Percentiles rank a stretch among this genome's conserved stretches.
These are phyloP conservation scores for Lethrus apterus DNA, from an alignment of 1,140 invertebrate genomes.

Conservation along the genomic window DNA sequence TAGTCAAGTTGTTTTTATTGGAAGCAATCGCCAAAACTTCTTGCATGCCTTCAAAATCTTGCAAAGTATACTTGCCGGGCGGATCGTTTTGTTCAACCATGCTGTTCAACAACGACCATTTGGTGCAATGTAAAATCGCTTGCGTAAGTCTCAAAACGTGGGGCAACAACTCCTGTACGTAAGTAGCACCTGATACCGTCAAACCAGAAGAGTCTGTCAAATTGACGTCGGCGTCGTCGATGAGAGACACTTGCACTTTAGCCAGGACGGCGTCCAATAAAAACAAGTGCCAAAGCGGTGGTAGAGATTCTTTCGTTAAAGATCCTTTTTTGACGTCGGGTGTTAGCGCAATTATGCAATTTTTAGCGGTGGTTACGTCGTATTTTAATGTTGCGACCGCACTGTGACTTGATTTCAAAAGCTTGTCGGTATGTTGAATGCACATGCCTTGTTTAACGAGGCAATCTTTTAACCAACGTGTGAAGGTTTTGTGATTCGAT, in stretches of 20 bases:
- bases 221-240: slow-evolving; percentile 36
- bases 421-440: slow-evolving; percentile 68
- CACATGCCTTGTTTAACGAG: slow-evolving; percentile 87
- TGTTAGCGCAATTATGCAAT: slow-evolving; percentile 57
- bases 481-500: slow-evolving; percentile 63
- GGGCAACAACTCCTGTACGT: slow-evolving; percentile 53
- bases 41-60: slow-evolving; percentile 47
- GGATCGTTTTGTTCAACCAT: slow-evolving; percentile 46
- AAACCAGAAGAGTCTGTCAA: slow-evolving; percentile 26
- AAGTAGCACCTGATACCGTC: slow-evolving; percentile 28
- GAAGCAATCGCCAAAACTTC: slow-evolving; percentile 56
- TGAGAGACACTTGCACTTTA: slow-evolving; percentile 61
- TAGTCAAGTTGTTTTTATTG: slow-evolving; percentile 39
- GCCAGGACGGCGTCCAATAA: slow-evolving; percentile 60
- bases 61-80: slow-evolving; percentile 43
- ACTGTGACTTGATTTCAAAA: slow-evolving; percentile 63
- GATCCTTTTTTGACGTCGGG: slow-evolving; percentile 42
- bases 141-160: slow-evolving; percentile 54
- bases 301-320: slow-evolving; percentile 46
- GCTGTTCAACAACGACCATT: slow-evolving; percentile 35
- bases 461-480: slow-evolving; percentile 68
- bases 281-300: slow-evolving; percentile 57
- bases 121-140: slow-evolving; percentile 46
- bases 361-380: slow-evolving; percentile 62
- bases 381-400: slow-evolving; percentile 59